Evolutionary conservation across 2,888 invertebrate genomes (phyloP), one percentile per base, ranked within the genome.

Genomic region (Hetaerina titia): DNA sequence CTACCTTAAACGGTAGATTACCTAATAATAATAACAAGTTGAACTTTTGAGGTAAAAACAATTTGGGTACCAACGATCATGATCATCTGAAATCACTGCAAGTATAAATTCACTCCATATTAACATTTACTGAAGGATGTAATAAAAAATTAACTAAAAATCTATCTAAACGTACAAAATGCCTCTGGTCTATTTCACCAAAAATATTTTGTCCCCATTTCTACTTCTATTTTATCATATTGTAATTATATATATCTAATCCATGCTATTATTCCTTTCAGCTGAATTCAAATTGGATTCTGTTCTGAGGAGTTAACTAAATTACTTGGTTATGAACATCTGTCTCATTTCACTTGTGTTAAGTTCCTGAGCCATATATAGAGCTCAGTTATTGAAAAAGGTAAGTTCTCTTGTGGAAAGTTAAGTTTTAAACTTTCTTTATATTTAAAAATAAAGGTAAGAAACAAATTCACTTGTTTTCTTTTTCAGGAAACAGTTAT

Each of bases 361-460:
- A 89, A 99, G 99, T 96, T 98, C 98, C 94, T 97, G 99, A 95
- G 99, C 99, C 0, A 98, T 99, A 94, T 98, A 98, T 96, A 97
- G 99, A 96, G 99, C 99, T 0, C 98, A 99, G 96, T 97, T 98
- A 90, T 97, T 99, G 1, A 98, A 98, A 96, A 97, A 97, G 96
- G 97, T 97, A 96, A 96, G 96, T 96, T n/a, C 63, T 31, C 31
- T 60, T 60, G n/a, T n/a, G 11, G 25, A 31, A 95, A 25, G 90
- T 74, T 88, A 64, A 95, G 95, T 31, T 60, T 94, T 60, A 58
- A 56, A 31, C 9, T 58, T 5, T 87, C 4, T 13, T 8, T 19
- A 64, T n/a, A 58, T 95, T 92, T 87, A n/a, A 60, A 94, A 13
- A 60, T 8, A 60, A n/a, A 9, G 2, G 22, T 25, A 31, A 31